phyloP scores from a whole-genome alignment of 1,140 invertebrate genomes.

The Sarcophaga peregrina region DNA sequence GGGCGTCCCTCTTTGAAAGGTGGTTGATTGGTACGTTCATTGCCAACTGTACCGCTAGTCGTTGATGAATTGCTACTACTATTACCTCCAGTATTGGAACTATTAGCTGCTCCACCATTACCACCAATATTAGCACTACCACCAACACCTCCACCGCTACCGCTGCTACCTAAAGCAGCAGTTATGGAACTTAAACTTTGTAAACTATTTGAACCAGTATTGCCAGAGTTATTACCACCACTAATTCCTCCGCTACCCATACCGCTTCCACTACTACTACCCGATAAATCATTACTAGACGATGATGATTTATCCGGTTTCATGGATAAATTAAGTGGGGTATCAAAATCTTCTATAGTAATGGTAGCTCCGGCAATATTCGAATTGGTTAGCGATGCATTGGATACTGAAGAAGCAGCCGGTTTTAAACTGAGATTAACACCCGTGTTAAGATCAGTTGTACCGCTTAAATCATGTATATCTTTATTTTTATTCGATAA shows the following conservation, averaged over 20 bases:
- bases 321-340: conserved; percentile 83
- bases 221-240: conserved; percentile 32
- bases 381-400: conserved; percentile 49
- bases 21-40: conserved; percentile 41
- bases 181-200: conserved; percentile 66
- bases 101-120: conserved; percentile 49
- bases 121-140: conserved; percentile 35
- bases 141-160: conserved; percentile 54
- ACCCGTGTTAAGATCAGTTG: conserved; percentile 49
- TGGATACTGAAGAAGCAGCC: conserved; percentile 32
- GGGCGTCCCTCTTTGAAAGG: conserved; percentile 77
- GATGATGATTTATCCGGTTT: conserved; percentile 73
- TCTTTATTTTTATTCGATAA: conserved; percentile 63
- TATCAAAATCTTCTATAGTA: conserved; percentile 73
- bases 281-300: conserved; percentile 42
- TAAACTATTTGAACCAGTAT: conserved; percentile 54
- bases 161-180: conserved; percentile 59
- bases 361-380: conserved; percentile 57
- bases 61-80: conserved; percentile 49
- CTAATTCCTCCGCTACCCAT: conserved; percentile 31
- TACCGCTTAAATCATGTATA: conserved; percentile 58
- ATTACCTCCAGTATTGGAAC: conserved; percentile 57
- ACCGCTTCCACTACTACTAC: conserved; percentile 27
- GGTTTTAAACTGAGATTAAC: conserved; percentile 63
- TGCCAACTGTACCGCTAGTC: conserved; percentile 37